Percentiles rank a stretch among this genome's conserved stretches.
Evolutionary conservation across 2,888 invertebrate genomes (phyloP).

Genomic region (Gisinianus flammeolus): DNA sequence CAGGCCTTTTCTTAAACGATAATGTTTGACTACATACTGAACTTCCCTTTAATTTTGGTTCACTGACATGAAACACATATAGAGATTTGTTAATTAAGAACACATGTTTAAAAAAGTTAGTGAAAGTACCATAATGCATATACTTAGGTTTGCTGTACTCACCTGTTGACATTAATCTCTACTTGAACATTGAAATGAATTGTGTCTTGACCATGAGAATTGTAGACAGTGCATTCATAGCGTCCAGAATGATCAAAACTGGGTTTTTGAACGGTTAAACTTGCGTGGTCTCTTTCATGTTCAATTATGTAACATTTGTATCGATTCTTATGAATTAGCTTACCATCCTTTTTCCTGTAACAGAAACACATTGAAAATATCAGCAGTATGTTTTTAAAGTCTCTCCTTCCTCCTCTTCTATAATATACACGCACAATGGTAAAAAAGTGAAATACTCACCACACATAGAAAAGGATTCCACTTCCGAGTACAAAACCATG

Average conservation of each 20-base stretch:
- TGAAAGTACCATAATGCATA: background rate
- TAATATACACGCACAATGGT: too few species aligned
- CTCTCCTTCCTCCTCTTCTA: background rate
- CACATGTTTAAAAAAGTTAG: background rate
- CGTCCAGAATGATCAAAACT: constrained; percentile 17
- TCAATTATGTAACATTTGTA: constrained; percentile 38
- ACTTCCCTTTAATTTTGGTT: constrained; percentile 6
- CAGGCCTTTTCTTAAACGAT: constrained; percentile 24
- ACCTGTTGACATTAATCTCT: constrained; percentile 4
- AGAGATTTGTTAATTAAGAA: background rate
- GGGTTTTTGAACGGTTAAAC: constrained; percentile 30
- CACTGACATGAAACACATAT: constrained; percentile 7
- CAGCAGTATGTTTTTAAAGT: background rate
- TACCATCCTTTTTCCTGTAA: constrained; percentile 38
- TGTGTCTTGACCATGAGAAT: constrained; percentile 29
- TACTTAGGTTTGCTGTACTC: background rate
- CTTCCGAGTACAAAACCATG: constrained; percentile 40
- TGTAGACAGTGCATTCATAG: constrained; percentile 33
- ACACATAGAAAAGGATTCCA: constrained; percentile 40
- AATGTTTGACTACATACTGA: constrained; percentile 1
- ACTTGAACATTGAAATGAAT: constrained; percentile 33
- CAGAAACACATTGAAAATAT: background rate
- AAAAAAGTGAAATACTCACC: constrained; percentile 8
- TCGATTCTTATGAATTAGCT: constrained; percentile 32
- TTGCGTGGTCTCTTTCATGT: constrained; percentile 38